Base-by-base conservation (phyloP, 2,888 invertebrate species). In the Troilus luridus region DNA sequence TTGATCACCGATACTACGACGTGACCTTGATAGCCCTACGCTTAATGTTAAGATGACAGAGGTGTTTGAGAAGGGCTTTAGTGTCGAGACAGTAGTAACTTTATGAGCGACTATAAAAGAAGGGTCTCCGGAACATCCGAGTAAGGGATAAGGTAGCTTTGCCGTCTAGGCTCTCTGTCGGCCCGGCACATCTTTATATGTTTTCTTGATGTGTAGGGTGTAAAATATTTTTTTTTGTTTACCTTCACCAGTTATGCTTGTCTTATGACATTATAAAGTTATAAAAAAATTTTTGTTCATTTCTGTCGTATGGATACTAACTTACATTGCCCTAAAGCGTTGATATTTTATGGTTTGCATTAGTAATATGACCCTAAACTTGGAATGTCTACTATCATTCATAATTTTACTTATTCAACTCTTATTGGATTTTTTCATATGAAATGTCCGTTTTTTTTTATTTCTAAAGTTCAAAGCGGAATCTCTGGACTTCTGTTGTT, bases 131-230 rank as follows among this genome's bases (percentile, higher is more conserved):
- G 0, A 41, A 21, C 27, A 27, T 77, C 27, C 72, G 41, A 17
- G 72, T 41, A 77, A 77, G 72, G 41, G 72, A 41, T 77, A 77
- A 77, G 27, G 72, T 77, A 14, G 72, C 72, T 77, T 77, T 77
- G 72, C 41, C 27, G 41, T 77, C 72, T 8, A 27, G 12, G 2
- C 11, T 14, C n/a, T 14, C 72, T n/a, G 27, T 41, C 17, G 14
- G 17, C 7, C 19, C 27, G 41, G 6, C 27, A 77, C 72, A 77
- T 77, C 72, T 77, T 77, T 41, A 41, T 77, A 77, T 72, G 19
- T 77, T 17, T 41, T 41, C 41, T 19, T 41, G 41, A 77, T 77
- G 72, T 8, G 27, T 41, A 41, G 41, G 19, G 72, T 77, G 72
- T 17, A 77, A 77, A 77, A 77, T 77, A 41, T 41, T 77, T 2